Evolutionary conservation across 2,797 vertebrate genomes (phyloP).

Genomic region (Philypnodon macrostomus): DNA sequence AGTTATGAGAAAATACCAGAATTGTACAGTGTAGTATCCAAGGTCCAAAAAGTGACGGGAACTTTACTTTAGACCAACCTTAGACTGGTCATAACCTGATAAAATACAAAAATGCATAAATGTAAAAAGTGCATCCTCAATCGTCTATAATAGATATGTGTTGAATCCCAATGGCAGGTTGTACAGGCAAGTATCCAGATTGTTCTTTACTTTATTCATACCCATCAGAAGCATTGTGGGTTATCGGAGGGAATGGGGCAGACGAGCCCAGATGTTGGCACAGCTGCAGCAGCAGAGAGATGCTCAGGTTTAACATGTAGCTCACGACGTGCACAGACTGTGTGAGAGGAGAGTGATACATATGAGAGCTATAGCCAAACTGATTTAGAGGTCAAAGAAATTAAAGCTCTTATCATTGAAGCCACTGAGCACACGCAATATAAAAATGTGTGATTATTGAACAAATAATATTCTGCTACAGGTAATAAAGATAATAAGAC

Average conservation of each 20-base stretch:
- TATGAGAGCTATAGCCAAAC: conserved; percentile 30
- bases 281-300: conserved; percentile 77
- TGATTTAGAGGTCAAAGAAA: conserved; percentile 45
- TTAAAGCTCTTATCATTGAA: no score
- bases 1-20: no score
- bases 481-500: no score
- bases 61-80: no score
- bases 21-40: no score
- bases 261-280: conserved; percentile 87
- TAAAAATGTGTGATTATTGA: no score
- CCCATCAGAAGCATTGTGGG: conserved; percentile 82
- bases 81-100: not conserved
- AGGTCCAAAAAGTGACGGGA: no score
- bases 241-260: conserved; percentile 88
- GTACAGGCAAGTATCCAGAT: conserved; percentile 76
- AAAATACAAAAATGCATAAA: conserved; percentile 16
- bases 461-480: no score
- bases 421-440: no score
- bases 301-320: conserved; percentile 56
- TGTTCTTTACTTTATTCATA: conserved; percentile 82
- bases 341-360: conserved; percentile 32
- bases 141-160: conserved; percentile 69
- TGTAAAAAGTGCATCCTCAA: conserved; percentile 39
- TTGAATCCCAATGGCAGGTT: conserved; percentile 59
- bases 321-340: conserved; percentile 56